A percentile compares a stretch with the other conserved stretches of the same genome.
Conservation (phyloP, 2,888 invertebrate species). For the Blastobasis lacticolella region DNA sequence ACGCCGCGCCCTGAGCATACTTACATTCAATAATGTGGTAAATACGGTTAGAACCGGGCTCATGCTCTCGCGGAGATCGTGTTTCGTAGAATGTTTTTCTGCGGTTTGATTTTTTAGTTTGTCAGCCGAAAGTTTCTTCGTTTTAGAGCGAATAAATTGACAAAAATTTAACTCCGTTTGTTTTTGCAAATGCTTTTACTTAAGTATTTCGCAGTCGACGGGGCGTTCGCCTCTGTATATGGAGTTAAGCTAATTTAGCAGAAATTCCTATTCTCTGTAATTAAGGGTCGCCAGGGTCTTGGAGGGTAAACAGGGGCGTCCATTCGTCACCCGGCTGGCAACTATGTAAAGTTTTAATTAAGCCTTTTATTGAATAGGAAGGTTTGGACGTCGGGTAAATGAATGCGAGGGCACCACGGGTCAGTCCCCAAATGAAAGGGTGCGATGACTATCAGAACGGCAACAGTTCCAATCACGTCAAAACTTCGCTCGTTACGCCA, state of each 20-base stretch:
- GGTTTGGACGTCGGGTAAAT: conserved; percentile 24
- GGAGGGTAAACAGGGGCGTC: conserved; percentile 17
- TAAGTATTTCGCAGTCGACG: not conserved
- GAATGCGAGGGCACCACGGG: conserved; percentile 35
- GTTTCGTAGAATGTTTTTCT: too few relatives aligned
- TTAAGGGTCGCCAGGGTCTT: conserved; percentile 3
- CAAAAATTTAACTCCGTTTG: too few relatives aligned
- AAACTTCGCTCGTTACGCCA: conserved; percentile 55
- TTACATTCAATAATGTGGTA: conserved; percentile 7
- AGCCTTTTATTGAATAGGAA: conserved; percentile 50
- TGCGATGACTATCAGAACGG: conserved; percentile 54
- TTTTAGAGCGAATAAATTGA: too few relatives aligned
- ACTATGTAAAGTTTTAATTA: conserved; percentile 60
- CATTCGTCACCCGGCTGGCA: conserved; percentile 27
- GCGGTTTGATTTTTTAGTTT: too few relatives aligned
- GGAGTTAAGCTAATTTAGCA: not conserved
- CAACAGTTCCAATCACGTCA: conserved; percentile 56
- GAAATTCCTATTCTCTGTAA: not conserved
- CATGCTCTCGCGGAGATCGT: too few relatives aligned
- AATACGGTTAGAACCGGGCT: not conserved
- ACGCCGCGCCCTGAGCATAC: conserved; percentile 24
- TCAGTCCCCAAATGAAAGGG: conserved; percentile 47
- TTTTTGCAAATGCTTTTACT: too few relatives aligned
- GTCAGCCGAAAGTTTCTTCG: too few relatives aligned
- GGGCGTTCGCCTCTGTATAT: not conserved